Percentiles rank a stretch among this genome's conserved stretches.
These are phyloP conservation scores for Alligator mississippiensis DNA, from an alignment of 2,113 vertebrate species.

Conservation along the genomic window DNA sequence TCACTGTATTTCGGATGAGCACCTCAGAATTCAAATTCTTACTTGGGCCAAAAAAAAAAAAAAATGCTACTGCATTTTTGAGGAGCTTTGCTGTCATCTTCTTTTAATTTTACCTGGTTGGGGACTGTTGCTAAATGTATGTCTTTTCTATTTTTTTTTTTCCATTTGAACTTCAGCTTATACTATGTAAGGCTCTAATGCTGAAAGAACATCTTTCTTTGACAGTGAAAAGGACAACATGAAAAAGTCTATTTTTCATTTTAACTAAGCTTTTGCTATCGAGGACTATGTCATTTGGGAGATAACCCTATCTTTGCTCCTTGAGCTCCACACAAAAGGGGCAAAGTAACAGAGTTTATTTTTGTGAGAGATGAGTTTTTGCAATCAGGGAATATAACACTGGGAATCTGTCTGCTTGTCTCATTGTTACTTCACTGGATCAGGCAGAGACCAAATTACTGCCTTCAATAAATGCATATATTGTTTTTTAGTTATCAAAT, in stretches of 20 bases:
- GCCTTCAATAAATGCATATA: neutral
- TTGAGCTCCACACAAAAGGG: neutral
- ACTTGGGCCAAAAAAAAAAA: neutral
- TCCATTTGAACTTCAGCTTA: neutral
- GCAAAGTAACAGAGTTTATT: neutral
- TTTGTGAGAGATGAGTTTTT: neutral
- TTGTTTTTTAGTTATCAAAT: neutral
- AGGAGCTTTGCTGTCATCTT: rapidly evolving
- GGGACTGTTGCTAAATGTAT: neutral
- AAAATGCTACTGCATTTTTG: neutral
- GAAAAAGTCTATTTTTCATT: neutral
- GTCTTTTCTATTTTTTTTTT: neutral
- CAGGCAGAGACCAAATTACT: neutral
- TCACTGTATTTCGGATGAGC: neutral
- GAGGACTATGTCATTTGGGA: neutral
- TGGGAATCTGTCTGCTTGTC: rapidly evolving
- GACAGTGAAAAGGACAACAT: neutral
- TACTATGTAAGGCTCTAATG: neutral
- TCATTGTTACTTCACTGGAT: rapidly evolving
- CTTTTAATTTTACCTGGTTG: neutral
- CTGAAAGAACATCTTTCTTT: neutral
- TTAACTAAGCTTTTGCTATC: rapidly evolving
- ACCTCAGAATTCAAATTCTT: neutral
- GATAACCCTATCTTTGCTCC: neutral
- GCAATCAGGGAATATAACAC: neutral